phyloP scores from a whole-genome alignment of 2,888 invertebrate genomes.

The Patella depressa region DNA sequence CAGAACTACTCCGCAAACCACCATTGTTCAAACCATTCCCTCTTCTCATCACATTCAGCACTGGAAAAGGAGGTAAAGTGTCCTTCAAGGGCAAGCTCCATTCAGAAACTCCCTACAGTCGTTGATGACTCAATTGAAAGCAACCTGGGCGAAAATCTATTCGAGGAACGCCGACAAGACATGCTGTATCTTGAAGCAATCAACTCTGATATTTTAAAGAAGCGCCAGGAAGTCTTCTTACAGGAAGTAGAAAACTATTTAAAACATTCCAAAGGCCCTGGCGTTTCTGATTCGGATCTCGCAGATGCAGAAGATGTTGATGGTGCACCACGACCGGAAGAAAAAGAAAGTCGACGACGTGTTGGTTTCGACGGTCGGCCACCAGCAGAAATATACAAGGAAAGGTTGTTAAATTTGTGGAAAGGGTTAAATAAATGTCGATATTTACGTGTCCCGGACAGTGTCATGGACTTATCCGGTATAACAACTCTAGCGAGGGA shows the following conservation, averaged over 20 bases:
- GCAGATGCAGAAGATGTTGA: no score
- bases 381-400: conserved; percentile 51
- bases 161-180: conserved; percentile 57
- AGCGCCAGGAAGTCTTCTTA: conserved; percentile 52
- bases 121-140: conserved; percentile 47
- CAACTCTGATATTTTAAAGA: conserved; percentile 42
- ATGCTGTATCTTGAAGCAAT: conserved; percentile 55
- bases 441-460: conserved; percentile 60
- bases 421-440: conserved; percentile 64
- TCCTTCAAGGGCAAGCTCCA: not conserved
- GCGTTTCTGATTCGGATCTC: no score
- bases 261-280: conserved; percentile 11
- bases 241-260: conserved; percentile 49
- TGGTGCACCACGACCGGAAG: no score
- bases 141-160: conserved; percentile 53
- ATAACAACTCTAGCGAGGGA: conserved; percentile 62
- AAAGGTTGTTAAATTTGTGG: conserved; percentile 52
- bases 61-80: not conserved
- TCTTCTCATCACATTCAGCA: conserved; percentile 26
- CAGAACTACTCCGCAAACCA: conserved; percentile 50
- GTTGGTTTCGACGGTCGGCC: conserved; percentile 41
- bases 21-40: conserved; percentile 43
- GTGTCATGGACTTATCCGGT: conserved; percentile 59
- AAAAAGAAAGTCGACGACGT: not conserved
- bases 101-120: conserved; percentile 20